phyloP scores from a whole-genome alignment of 1,140 invertebrate species.

The Drepana arcuata region DNA sequence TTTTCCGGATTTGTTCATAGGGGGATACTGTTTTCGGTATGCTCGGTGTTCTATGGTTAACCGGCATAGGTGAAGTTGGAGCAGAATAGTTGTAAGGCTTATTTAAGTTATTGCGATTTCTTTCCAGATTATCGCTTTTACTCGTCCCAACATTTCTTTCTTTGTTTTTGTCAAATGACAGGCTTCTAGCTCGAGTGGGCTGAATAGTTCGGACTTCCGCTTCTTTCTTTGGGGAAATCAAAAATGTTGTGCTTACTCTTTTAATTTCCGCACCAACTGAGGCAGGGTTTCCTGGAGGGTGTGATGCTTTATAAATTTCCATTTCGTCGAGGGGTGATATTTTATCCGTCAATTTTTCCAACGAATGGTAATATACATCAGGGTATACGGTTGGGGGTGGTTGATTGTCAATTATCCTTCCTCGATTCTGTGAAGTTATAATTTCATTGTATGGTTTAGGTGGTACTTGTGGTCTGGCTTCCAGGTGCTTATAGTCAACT shows the following conservation, averaged over 20 bases:
- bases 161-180: constrained; percentile 44
- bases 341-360: constrained; percentile 47
- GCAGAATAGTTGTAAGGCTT: constrained; percentile 63
- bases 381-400: constrained; percentile 28
- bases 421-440: constrained; percentile 12
- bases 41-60: constrained; percentile 44
- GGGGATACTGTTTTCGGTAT: constrained; percentile 57
- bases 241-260: constrained; percentile 60
- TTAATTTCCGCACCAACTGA: constrained; percentile 66
- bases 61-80: constrained; percentile 49
- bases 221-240: constrained; percentile 67
- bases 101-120: constrained; percentile 13
- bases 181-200: constrained; percentile 54
- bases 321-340: constrained; percentile 45
- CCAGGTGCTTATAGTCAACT: constrained; percentile 17
- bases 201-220: constrained; percentile 58
- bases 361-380: constrained; percentile 58
- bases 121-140: constrained; percentile 1
- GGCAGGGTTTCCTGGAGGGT: constrained; percentile 37
- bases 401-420: too few species aligned
- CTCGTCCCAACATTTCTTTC: constrained; percentile 4
- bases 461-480: constrained; percentile 52
- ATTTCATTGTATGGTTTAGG: constrained; percentile 40
- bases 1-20: constrained; percentile 51
- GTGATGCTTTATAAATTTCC: constrained; percentile 47